A percentile compares a stretch with the other conserved stretches of the same genome.
These are phyloP conservation scores for Porites lutea DNA, from an alignment of 64 coral and sea anemone genomes.

Conservation along the genomic window DNA sequence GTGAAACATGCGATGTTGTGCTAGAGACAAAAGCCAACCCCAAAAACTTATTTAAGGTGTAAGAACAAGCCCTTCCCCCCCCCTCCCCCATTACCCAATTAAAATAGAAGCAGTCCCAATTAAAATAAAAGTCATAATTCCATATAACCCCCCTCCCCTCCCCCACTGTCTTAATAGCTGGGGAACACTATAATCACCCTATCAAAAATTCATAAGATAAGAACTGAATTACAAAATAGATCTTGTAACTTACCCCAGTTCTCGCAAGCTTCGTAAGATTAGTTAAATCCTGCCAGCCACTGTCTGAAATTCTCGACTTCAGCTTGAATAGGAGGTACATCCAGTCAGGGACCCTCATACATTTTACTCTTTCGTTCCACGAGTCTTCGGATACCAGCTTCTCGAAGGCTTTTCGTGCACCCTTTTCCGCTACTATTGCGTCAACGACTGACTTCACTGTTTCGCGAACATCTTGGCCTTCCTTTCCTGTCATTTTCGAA, in stretches of 20 bases:
- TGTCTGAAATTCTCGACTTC: conserved; percentile 24
- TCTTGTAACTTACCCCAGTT: conserved; percentile 23
- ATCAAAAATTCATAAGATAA: neutral
- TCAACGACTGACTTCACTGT: neutral
- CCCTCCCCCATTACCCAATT: neutral
- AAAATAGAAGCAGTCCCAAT: neutral
- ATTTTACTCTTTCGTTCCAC: conserved; percentile 6
- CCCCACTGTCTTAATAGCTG: neutral
- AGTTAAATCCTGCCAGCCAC: conserved; percentile 24
- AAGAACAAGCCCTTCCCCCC: neutral
- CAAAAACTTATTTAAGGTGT: neutral
- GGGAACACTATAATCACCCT: conserved; percentile 1
- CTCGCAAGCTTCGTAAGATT: conserved; percentile 35
- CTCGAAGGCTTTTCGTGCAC: neutral
- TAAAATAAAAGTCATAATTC: conserved; percentile 5
- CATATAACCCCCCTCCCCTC: neutral
- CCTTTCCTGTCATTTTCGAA: neutral
- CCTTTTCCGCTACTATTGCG: neutral
- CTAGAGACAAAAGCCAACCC: neutral
- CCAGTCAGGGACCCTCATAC: conserved; percentile 31
- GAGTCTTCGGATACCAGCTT: neutral
- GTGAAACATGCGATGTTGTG: neutral
- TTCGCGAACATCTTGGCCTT: neutral
- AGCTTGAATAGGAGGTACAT: conserved; percentile 45
- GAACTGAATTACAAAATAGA: neutral